Base-by-base conservation (phyloP, 2,797 vertebrate species). In the Synaphobranchus kaupii region DNA sequence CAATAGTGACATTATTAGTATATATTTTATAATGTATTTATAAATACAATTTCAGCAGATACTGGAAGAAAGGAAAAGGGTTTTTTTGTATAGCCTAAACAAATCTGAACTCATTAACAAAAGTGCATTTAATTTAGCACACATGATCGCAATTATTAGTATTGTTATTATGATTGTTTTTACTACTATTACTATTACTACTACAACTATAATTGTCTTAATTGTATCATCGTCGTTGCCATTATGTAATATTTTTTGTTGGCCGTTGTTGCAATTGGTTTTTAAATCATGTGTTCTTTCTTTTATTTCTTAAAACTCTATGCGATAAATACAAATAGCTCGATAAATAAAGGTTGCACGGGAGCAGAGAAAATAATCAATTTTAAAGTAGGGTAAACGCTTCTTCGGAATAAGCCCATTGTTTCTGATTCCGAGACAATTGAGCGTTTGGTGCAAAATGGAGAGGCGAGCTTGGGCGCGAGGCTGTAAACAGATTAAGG, bases 401-500 rank as follows among this genome's bases (percentile, higher is more conserved):
- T 82, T 2, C 91, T 84, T 28, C 6, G 63, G n/a, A n/a, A 68
- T 25, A 68, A 68, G 63, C 25, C 25, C 63, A 92, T 94, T 95
- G 94, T 95, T 95, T 93, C 91, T 87, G 89, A 90, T 89, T 84
- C 91, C 68, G 88, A 92, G 91, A 96, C 94, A 96, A 94, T 94
- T 91, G 94, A 87, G 91, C 90, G 91, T 95, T 95, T 94, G 90
- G 92, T 89, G 87, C 90, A 92, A 92, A 90, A 92, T 92, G 92
- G 83, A 54, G 88, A 90, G 88, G 91, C 83, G 80, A 83, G 87
- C 90, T 85, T 84, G 86, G 85, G 88, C 90, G 89, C 86, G 10
- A 90, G 91, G 92, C 90, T 95, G 94, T 94, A 95, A 95, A 95
- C 90, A 94, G 92, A 95, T 95, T 89, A 93, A 94, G 92, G 93